Percentiles rank a stretch among this genome's conserved stretches.
Evolutionary conservation across 53 echinoderm and acorn worm species (phyloP).

Genomic region (Echinometra lucunter): DNA sequence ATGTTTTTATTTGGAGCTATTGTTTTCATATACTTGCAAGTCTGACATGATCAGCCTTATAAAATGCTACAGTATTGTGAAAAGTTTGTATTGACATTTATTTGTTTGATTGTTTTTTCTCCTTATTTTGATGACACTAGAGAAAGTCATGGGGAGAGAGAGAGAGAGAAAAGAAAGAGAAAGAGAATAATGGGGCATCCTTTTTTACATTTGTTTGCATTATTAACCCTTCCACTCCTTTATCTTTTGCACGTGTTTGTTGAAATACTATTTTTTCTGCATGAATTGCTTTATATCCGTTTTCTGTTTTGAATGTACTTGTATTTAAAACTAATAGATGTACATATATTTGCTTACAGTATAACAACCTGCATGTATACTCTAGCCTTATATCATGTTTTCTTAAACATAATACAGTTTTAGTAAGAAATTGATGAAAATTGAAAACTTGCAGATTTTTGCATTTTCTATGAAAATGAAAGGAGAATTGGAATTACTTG

Average conservation of each 20-base stretch:
- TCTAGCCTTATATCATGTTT: no score
- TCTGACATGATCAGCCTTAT: neutral
- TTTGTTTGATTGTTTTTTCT: no score
- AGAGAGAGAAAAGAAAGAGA: neutral
- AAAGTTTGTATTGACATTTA: neutral
- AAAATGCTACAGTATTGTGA: neutral
- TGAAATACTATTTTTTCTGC: neutral
- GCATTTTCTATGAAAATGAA: no score
- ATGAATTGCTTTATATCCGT: neutral
- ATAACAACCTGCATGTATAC: no score
- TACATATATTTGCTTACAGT: no score
- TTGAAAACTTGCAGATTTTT: no score
- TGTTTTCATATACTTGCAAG: neutral
- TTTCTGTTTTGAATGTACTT: neutral
- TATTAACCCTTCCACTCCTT: neutral
- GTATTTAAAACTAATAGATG: no score
- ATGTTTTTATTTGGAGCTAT: neutral
- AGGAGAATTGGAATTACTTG: no score
- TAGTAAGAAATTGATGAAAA: no score
- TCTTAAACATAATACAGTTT: no score
- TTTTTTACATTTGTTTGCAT: neutral
- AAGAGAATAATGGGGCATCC: neutral
- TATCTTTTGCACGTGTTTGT: neutral
- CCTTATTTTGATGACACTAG: no score
- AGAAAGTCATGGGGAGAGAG: neutral